Evolutionary conservation across 2,888 invertebrate genomes (phyloP), one percentile per base, ranked within the genome.

Genomic region (Nematopogon swammerdamellus): DNA sequence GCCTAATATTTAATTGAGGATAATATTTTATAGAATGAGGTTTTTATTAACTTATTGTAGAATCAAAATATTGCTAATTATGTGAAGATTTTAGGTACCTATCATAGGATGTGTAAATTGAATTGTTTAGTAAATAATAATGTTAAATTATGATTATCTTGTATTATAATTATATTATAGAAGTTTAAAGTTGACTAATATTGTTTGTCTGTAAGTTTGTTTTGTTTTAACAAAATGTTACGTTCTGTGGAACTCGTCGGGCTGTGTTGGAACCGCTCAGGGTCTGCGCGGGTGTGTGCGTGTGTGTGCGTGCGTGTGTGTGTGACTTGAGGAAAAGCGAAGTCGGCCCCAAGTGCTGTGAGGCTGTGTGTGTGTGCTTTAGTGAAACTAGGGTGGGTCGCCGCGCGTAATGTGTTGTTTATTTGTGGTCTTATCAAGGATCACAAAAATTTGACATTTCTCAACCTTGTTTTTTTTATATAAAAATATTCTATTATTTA

Each of bases 131-230:
- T 14, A 14, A 36, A 14, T 36, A 36, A 36, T 69, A 63, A 73
- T 72, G 76, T 77, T 76, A 74, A 72, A 71, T 36, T 72, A 70
- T 47, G 18, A 47, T 29, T 19, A 75, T 77, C 70, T 67, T 76
- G 76, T 77, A 77, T 67, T 25, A 25, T 36, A 36, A 36, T 36
- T 36, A 36, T 36, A 36, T 36, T 14, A 36, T 36, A 14, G 76
- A 75, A 72, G 72, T 73, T 45, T 25, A 74, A 77, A 77, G 77
- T 77, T 79, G 76, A 79, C 75, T 79, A 77, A 77, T 77, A 72
- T 72, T 56, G 56, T 56, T 56, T 56, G 55, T 48, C 64, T 70
- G 67, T 79, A 79, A 79, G 79, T 79, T 77, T 79, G 77, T 79
- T 79, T 76, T 79, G 77, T 77, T 79, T 36, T 36, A 14, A 36